Percentiles rank a stretch among this genome's conserved stretches.
Conservation (phyloP, 1,140 invertebrate genomes). For the Drosophila seguyi region DNA sequence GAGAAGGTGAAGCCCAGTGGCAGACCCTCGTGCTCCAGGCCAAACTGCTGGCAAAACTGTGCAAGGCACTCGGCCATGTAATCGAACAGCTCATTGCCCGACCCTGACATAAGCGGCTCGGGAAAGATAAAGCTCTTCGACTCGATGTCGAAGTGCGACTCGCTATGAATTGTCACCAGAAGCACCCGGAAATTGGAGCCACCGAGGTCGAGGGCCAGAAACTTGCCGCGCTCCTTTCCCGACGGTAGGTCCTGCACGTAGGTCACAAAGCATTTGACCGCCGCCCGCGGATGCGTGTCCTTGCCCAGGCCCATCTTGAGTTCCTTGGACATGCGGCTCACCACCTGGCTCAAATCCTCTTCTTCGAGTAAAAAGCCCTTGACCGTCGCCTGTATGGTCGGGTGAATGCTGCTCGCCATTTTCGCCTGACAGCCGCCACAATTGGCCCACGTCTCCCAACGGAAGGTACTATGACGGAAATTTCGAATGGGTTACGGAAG, state of each 20-base stretch:
- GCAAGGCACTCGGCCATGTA: slow-evolving; percentile 98
- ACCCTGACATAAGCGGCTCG: slow-evolving; percentile 95
- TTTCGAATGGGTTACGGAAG: not conserved
- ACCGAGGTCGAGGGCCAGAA: slow-evolving; percentile 98
- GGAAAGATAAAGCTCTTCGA: slow-evolving; percentile 98
- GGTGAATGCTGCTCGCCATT: slow-evolving; percentile 1
- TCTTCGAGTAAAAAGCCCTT: slow-evolving; percentile 84
- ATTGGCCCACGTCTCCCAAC: not conserved
- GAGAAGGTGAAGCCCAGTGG: slow-evolving; percentile 98
- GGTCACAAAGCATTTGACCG: slow-evolving; percentile 91
- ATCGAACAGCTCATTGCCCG: slow-evolving; percentile 95
- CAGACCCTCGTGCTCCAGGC: slow-evolving; percentile 87
- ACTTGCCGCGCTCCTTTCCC: slow-evolving; percentile 97
- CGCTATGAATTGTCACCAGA: slow-evolving; percentile 92
- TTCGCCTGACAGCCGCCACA: not conserved
- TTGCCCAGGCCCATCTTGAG: slow-evolving; percentile 92
- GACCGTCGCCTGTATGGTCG: slow-evolving; percentile 34
- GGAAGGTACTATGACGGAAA: not conserved
- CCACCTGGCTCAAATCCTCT: slow-evolving; percentile 91
- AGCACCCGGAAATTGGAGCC: slow-evolving; percentile 99
- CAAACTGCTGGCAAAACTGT: slow-evolving; percentile 93
- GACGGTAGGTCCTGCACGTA: slow-evolving; percentile 98
- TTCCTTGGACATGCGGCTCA: slow-evolving; percentile 90
- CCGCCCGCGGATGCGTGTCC: slow-evolving; percentile 90
- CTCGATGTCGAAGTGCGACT: slow-evolving; percentile 92